Evolutionary conservation across 2,797 vertebrate genomes (phyloP).

Genomic region (Aphelocoma californica): DNA sequence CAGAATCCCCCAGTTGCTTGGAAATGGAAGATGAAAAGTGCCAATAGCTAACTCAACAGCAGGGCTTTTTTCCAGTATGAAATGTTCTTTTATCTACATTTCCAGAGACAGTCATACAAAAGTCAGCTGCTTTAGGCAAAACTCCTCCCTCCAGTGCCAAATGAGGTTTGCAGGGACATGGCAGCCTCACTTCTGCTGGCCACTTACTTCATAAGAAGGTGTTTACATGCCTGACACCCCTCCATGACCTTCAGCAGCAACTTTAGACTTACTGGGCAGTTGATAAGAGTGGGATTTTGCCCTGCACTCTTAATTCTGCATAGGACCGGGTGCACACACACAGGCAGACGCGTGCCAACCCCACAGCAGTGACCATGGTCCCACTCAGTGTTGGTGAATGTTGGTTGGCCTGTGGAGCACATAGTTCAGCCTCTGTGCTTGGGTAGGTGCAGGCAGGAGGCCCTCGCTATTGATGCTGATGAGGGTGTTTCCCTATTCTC

Average conservation of each 20-base stretch:
- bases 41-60: background rate
- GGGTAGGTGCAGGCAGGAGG: background rate
- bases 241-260: background rate
- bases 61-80: slow-evolving; percentile 1
- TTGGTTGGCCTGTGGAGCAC: background rate
- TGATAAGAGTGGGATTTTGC: background rate
- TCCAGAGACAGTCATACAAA: background rate
- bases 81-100: slow-evolving; percentile 34
- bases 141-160: background rate
- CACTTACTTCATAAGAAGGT: background rate
- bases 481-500: background rate
- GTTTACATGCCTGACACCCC: background rate
- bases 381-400: background rate
- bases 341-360: background rate
- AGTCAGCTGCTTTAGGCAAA: slow-evolving; percentile 5
- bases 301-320: background rate
- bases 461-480: fast-evolving
- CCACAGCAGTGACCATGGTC: fast-evolving
- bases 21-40: background rate
- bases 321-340: fast-evolving
- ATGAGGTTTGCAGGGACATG: background rate
- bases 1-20: background rate
- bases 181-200: background rate
- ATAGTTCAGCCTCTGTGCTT: background rate
- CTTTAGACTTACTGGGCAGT: background rate